Evolutionary conservation across 2,113 vertebrate species (phyloP), one percentile per base, ranked within the genome.

Genomic region (Octodon degus): DNA sequence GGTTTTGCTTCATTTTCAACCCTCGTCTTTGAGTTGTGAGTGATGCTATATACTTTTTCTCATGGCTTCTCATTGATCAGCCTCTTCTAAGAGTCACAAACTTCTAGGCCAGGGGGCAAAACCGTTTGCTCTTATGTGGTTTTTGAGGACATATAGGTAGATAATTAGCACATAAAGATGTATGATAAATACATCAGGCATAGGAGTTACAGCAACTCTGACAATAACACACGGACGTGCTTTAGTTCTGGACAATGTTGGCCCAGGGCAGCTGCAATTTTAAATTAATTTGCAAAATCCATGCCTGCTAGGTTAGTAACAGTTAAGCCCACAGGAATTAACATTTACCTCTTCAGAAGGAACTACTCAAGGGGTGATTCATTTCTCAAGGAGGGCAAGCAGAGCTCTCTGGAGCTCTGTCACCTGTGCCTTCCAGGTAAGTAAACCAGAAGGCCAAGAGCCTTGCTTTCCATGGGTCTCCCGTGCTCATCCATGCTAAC

Each of bases 1-100:
- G 90, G 79, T 13, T 83, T 14, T 77, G 27, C 10, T 76, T 84
- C n/a, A 40, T 50, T 96, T 79, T 58, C 77, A 82, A 37, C n/a
- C 25, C 62, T 81, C 70, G 65, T 24, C 53, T 92, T 82, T 93
- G 76, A 43, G 67, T 93, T 58, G 53, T 90, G 40, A 82, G 86
- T 47, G 58, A 55, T 30, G 70, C 25, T 74, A 30, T 32, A 55
- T 79, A 25, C 14, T 68, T 81, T 86, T 37, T 76, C 25, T 84
- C 1, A 86, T 34, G 14, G 0, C 19, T 77, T 89, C 72, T 84
- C 43, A 70, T n/a, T 77, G 37, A 53, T 30, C 3, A 79, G 5
- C 12, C 24, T 20, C 4, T 90, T 13, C 12, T 32, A 74, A 43
- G 40, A 76, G 2, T 30, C 27, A 82, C 5, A 1, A 0, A 24